Base-by-base conservation (phyloP, 2,113 vertebrate genomes). In the Tylochromis polylepis region DNA sequence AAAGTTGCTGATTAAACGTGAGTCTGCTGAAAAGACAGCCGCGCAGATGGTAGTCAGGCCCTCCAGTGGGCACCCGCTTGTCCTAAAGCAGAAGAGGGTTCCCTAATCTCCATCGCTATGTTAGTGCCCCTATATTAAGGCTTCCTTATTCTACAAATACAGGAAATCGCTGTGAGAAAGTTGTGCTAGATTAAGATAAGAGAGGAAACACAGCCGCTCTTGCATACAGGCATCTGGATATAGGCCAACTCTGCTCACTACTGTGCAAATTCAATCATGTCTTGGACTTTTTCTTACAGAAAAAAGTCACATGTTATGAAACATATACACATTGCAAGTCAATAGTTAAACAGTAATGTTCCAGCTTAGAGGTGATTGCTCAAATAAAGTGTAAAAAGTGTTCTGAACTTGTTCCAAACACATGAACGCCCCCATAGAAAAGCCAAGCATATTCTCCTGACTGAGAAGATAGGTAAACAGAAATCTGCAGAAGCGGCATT, bases 121-220 rank as follows among this genome's bases (percentile, higher is more conserved):
- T 87, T 83, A 55, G 56, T 56, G 79, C 72, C 81, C 83, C 88
- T 84, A 85, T 89, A 85, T 90, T 41, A 80, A 72, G 70, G 75
- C 53, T 86, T 93, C 86, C 84, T 93, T 91, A 88, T 90, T 91
- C n/a, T 46, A 36, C 43, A 81, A 46, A 85, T 90, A 90, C 81
- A 92, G 89, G 89, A 89, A 93, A 90, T 93, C 49, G 15, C 82
- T 83, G 86, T 93, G 90, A 89, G 89, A 94, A 91, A 49, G 72
- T 88, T 89, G 58, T 46, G 31, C 53, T 18, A 86, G 87, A 88
- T 85, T 67, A 67, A 86, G 91, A 92, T 90, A 89, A 93, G 72
- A 83, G 24, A 14, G 15, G 82, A 27, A 27, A 67, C 78, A 81
- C 85, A 83, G 65, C 78, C 2, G 1, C 60, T 82, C 20, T 90